These are phyloP conservation scores for Dromiciops gliroides DNA, from an alignment of 2,113 vertebrate genomes.

Conservation along the genomic window DNA sequence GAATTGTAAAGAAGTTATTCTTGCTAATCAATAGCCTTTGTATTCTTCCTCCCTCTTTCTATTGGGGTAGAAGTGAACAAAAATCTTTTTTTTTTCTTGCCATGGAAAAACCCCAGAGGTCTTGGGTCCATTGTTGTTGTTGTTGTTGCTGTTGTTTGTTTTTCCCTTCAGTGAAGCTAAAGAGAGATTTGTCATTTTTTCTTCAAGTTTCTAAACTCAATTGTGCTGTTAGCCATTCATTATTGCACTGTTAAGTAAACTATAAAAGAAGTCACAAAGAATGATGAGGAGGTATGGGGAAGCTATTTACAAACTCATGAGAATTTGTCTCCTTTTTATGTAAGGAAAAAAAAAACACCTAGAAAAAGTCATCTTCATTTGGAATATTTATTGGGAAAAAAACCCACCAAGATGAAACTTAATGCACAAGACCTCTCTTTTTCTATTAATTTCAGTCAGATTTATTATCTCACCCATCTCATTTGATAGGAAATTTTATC, in stretches of 20 bases:
- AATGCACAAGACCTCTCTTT: not conserved
- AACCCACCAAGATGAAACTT: conserved; percentile 12
- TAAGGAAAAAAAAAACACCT: conserved; percentile 1
- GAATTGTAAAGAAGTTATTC: conserved; percentile 14
- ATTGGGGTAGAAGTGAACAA: not conserved
- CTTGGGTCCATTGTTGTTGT: no score
- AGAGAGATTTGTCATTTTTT: conserved; percentile 20
- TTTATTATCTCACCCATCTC: not conserved
- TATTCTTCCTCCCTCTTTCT: not conserved
- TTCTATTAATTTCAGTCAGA: not conserved
- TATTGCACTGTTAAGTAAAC: not conserved
- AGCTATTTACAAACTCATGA: not conserved
- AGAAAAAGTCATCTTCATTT: not conserved
- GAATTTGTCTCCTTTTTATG: not conserved
- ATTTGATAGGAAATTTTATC: not conserved
- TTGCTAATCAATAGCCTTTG: conserved; percentile 7
- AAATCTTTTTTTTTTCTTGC: conserved; percentile 42
- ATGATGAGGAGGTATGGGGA: not conserved
- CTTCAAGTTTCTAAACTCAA: conserved; percentile 23
- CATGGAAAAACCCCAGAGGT: not conserved
- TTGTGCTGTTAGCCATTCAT: not conserved
- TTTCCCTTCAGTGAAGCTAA: conserved; percentile 8
- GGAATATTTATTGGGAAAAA: not conserved
- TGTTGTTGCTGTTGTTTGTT: no score
- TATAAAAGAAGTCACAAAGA: conserved; percentile 22